A percentile compares a stretch with the other conserved stretches of the same genome.
Conservation (phyloP, 2,797 vertebrate genomes). For the Microctenopoma steveboyesi region DNA sequence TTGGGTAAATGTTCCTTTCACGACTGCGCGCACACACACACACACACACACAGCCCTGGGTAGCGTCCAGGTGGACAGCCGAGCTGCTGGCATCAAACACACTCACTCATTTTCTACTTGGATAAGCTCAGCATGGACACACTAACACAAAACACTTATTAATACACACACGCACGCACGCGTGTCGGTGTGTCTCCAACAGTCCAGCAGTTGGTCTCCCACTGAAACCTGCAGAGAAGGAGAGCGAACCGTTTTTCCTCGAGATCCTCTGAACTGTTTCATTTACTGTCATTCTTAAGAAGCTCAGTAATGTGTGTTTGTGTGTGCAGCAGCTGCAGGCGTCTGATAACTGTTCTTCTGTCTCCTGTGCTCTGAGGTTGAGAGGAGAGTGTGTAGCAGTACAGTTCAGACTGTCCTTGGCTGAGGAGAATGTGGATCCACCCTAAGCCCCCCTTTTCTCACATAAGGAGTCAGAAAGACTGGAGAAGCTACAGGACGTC, state of each 20-base stretch:
- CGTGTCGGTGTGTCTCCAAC: conserved; percentile 42
- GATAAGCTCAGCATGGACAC: conserved; percentile 67
- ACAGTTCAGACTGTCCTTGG: conserved; percentile 2
- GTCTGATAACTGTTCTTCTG: conserved; percentile 21
- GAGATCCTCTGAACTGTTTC: conserved; percentile 33
- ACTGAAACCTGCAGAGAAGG: conserved; percentile 48
- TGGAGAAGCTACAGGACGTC: background rate
- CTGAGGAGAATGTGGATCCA: background rate
- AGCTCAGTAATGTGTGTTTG: conserved; percentile 5
- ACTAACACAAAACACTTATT: conserved; percentile 47
- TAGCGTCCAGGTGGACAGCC: conserved; percentile 70
- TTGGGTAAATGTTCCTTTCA: background rate
- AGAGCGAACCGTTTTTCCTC: conserved; percentile 11
- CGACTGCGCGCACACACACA: conserved; percentile 22
- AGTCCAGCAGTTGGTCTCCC: conserved; percentile 41
- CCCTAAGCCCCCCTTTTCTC: background rate
- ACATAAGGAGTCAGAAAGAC: background rate
- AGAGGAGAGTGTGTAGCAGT: background rate
- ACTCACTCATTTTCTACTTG: conserved; percentile 73
- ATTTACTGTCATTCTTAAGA: conserved; percentile 18
- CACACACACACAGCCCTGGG: conserved; percentile 54
- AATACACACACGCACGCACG: conserved; percentile 34
- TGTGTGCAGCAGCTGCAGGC: conserved; percentile 22
- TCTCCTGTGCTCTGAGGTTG: conserved; percentile 4
- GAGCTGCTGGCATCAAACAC: conserved; percentile 65